Evolutionary conservation across 2,797 vertebrate genomes (phyloP).

Genomic region (Clangula hyemalis): DNA sequence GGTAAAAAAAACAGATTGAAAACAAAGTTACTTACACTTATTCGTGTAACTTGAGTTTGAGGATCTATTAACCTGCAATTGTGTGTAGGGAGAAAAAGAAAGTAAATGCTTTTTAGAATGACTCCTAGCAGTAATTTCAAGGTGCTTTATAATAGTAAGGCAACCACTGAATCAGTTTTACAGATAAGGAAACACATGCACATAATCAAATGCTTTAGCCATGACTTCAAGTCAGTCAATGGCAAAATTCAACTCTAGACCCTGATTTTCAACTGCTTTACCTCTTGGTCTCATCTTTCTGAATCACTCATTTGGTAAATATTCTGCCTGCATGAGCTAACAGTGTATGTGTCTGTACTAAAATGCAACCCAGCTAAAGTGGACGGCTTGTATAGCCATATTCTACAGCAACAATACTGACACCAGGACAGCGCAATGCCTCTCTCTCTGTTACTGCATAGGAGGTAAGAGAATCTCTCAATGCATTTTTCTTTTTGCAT

Average conservation of each 20-base stretch:
- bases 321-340: rapidly evolving
- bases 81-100: neutral
- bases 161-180: neutral
- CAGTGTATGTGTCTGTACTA: rapidly evolving
- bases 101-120: neutral
- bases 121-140: neutral
- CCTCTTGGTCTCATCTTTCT: rapidly evolving
- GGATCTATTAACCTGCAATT: slow-evolving; percentile 93
- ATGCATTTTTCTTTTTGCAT: neutral
- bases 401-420: neutral
- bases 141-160: neutral
- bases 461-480: neutral
- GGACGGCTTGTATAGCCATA: no score
- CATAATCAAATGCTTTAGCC: neutral
- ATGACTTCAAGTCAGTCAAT: neutral
- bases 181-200: neutral
- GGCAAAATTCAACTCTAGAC: neutral
- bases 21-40: slow-evolving; percentile 86
- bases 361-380: neutral
- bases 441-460: neutral
- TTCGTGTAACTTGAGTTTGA: slow-evolving; percentile 95
- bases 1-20: neutral
- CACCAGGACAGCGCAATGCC: neutral
- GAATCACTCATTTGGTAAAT: neutral
- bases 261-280: neutral